phyloP scores from a whole-genome alignment of 2,888 invertebrate species.

The Rhagium mordax region DNA sequence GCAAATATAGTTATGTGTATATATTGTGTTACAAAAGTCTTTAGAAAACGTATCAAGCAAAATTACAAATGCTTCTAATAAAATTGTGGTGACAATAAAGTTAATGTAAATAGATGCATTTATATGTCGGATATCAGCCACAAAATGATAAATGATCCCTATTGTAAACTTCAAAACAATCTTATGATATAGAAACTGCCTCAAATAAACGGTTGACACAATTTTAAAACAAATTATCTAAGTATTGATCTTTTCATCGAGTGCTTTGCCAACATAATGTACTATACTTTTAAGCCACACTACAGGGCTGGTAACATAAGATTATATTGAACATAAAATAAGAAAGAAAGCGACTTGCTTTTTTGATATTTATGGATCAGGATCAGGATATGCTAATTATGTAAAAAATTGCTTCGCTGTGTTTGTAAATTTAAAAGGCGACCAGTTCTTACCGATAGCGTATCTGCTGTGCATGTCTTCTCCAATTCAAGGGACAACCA shows the following conservation, averaged over 20 bases:
- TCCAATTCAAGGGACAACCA: not conserved
- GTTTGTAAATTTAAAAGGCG: too few relatives aligned
- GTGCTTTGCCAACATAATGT: constrained; percentile 19
- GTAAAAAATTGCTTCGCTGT: too few relatives aligned
- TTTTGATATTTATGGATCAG: too few relatives aligned
- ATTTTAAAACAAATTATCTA: constrained; percentile 44
- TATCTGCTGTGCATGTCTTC: not conserved
- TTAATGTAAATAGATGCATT: constrained; percentile 48
- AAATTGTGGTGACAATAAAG: constrained; percentile 46
- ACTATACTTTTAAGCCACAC: not conserved
- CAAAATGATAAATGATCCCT: constrained; percentile 45
- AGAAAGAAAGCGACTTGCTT: too few relatives aligned
- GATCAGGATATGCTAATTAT: too few relatives aligned
- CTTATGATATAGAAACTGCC: constrained; percentile 37
- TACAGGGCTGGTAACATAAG: too few relatives aligned
- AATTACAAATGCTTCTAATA: constrained; percentile 41
- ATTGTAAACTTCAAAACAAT: constrained; percentile 41
- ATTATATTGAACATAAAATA: too few relatives aligned
- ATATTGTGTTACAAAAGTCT: constrained; percentile 9
- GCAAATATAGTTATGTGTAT: too few relatives aligned
- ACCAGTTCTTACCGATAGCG: too few relatives aligned
- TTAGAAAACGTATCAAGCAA: constrained; percentile 28
- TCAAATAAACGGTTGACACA: constrained; percentile 37
- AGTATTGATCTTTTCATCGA: constrained; percentile 35
- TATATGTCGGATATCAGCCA: constrained; percentile 43